phyloP scores from a whole-genome alignment of 1,140 invertebrate genomes.

The Monomorium pharaonis region DNA sequence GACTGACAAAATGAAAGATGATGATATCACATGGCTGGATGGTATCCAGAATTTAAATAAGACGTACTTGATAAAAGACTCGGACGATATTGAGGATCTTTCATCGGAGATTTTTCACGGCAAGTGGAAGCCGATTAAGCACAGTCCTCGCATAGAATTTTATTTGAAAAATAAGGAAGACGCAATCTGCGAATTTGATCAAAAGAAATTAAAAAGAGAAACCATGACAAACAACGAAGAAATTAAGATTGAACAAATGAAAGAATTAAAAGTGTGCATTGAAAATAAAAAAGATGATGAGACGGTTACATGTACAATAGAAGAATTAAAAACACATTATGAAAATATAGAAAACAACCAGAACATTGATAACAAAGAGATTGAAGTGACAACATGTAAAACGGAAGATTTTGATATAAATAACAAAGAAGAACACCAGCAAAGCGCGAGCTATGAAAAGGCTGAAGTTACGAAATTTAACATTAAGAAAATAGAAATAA shows the following conservation, averaged over 20 bases:
- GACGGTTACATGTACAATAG: not conserved
- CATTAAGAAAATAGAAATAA: not conserved
- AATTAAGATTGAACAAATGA: not conserved
- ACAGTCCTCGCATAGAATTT: constrained; percentile 68
- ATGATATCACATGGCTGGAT: constrained; percentile 34
- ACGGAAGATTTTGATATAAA: not conserved
- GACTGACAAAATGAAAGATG: constrained; percentile 3
- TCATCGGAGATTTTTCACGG: not conserved
- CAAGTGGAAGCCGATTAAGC: constrained; percentile 51
- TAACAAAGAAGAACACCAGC: not conserved
- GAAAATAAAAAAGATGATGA: not conserved
- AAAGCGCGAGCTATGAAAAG: not conserved
- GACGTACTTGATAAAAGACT: constrained; percentile 75
- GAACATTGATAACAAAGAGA: not conserved
- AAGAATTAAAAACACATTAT: not conserved
- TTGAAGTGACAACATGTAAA: not conserved
- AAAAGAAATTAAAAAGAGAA: not conserved
- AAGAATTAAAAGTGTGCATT: not conserved
- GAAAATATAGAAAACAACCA: not conserved
- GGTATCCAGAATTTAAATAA: constrained; percentile 69
- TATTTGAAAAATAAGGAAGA: constrained; percentile 4
- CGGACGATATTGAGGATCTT: constrained; percentile 18
- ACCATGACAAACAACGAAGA: not conserved
- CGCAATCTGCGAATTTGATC: not conserved
- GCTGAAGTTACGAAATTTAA: not conserved